phyloP scores from a whole-genome alignment of 2,888 invertebrate genomes.

The Dromius quadrimaculatus region DNA sequence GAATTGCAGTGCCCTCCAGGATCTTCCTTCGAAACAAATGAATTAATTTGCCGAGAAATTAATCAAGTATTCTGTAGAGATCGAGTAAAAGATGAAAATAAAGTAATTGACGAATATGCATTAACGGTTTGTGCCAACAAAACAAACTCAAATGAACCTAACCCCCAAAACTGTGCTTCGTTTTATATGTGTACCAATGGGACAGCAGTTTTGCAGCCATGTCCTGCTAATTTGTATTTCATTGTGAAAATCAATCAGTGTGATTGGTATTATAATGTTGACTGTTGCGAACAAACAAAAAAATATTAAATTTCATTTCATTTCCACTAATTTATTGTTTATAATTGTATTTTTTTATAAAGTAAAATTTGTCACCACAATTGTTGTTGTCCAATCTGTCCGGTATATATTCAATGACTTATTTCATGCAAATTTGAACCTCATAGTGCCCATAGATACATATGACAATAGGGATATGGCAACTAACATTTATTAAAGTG shows the following conservation, averaged over 20 bases:
- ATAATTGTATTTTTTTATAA: constrained; percentile 15
- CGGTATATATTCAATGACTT: background rate
- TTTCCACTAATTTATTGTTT: background rate
- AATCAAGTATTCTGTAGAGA: constrained; percentile 21
- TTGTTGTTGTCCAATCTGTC: background rate
- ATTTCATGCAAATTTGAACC: too few species aligned
- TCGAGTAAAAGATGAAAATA: constrained; percentile 4
- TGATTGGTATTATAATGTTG: constrained; percentile 54
- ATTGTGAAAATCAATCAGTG: constrained; percentile 52
- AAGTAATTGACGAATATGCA: constrained; percentile 7
- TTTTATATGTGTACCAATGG: constrained; percentile 53
- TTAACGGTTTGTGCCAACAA: background rate
- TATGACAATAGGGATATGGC: too few species aligned
- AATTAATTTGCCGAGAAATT: constrained; percentile 9
- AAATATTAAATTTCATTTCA: background rate
- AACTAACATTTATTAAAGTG: too few species aligned
- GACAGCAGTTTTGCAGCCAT: constrained; percentile 37
- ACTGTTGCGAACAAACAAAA: constrained; percentile 46
- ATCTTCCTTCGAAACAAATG: constrained; percentile 7
- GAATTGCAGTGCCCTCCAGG: constrained; percentile 23
- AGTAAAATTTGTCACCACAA: too few species aligned
- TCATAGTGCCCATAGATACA: too few species aligned
- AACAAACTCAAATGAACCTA: constrained; percentile 30
- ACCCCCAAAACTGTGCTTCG: constrained; percentile 52
- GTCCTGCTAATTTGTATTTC: constrained; percentile 53